phyloP scores from a whole-genome alignment of 1,140 invertebrate species.

The Bilobella aurantiaca region DNA sequence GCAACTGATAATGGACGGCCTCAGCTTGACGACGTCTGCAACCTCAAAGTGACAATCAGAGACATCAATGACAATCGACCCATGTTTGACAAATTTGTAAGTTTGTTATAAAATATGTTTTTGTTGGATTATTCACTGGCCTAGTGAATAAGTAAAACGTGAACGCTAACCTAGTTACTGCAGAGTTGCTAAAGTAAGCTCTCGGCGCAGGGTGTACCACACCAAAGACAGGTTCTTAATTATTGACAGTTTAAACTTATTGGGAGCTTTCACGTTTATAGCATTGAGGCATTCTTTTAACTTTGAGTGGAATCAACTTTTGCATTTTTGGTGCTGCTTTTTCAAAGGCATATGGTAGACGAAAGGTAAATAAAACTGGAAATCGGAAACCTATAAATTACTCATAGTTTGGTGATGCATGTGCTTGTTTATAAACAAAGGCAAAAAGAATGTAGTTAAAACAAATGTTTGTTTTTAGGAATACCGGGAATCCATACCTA shows the following conservation, averaged over 20 bases:
- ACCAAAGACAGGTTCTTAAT: no score
- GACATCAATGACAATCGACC: conserved; percentile 72
- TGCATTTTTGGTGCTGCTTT: background rate
- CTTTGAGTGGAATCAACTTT: background rate
- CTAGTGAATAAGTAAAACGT: no score
- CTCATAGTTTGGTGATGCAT: background rate
- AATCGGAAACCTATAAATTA: background rate
- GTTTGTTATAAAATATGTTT: no score
- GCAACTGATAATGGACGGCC: conserved; percentile 77
- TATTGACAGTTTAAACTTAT: no score
- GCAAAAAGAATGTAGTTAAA: background rate
- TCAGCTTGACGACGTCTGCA: conserved; percentile 71
- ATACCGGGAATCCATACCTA: conserved; percentile 61
- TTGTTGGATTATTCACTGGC: background rate
- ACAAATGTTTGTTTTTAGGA: conserved; percentile 51
- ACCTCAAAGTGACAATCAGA: conserved; percentile 56
- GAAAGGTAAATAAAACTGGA: background rate
- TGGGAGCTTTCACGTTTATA: conserved; percentile 19
- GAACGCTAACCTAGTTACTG: no score
- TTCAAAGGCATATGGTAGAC: background rate
- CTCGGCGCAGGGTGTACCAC: no score
- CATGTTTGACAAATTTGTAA: conserved; percentile 69
- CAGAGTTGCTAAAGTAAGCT: no score
- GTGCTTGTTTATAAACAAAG: conserved; percentile 15
- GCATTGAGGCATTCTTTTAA: background rate